Evolutionary conservation across 53 echinoderm and acorn worm species (phyloP), one percentile per base, ranked within the genome.

Genomic region (Astropecten irregularis): DNA sequence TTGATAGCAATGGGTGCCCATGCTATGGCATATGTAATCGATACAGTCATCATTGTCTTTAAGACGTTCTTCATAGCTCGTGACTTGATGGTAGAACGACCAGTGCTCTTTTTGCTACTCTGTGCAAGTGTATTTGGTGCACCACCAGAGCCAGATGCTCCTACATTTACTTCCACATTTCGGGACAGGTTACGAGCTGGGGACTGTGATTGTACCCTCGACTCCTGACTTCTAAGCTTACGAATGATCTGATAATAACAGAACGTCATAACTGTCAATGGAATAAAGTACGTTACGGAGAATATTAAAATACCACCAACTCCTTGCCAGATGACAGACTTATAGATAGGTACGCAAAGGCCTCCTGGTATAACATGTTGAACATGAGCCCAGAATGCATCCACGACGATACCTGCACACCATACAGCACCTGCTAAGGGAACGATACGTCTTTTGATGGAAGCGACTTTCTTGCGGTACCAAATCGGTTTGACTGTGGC

Each of bases 1-100:
- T 85, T 95, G 37, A 92, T 83, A 0, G 92, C 92, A 18, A 90
- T 86, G 30, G 95, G 95, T 29, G 92, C 88, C 95, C 95, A 95
- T 40, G 90, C 83, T 49, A 92, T 68, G 52, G 90, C 92, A 62
- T 95, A 95, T 1, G 85, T 90, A 3, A 84, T 40, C 0, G 92
- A 95, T 2, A 95, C 95, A 2, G 86, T 84, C 15, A 88, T 23
- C 90, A 93, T 90, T 8, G 95, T 95, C 66, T 93, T 92, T 40
- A 95, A 68, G 44, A 95, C 90, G 66, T 92, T 95, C 18, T 66
- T 68, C 36, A 81, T 88, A 27, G 90, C 95, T 44, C 63, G 39
- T 22, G 81, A 84, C 33, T 40, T 38, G n/a, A 23, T 15, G 2
- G 40, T 54, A 13, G 49, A 27, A 2, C 27, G 26, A 4, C 11